Base-by-base conservation (phyloP, 1,140 invertebrate genomes). In the Aphelinus certus region DNA sequence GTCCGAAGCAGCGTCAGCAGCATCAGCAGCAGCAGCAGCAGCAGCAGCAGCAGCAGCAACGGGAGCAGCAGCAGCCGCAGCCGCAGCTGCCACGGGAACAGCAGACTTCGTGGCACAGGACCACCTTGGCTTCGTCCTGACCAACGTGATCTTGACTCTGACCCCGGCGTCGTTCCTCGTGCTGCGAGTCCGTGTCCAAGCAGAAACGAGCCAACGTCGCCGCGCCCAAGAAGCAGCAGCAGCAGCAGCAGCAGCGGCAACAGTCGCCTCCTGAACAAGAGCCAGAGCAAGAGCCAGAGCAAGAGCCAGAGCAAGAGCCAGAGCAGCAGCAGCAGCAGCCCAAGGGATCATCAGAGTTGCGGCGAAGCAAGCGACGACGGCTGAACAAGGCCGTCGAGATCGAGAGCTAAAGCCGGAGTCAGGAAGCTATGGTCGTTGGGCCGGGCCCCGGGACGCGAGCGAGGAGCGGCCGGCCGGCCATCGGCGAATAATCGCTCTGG, bases 61-160 rank as follows among this genome's bases (percentile, higher is more conserved):
- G 26, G 26, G 26, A 26, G 26, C 26, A 26, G 26, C 26, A 26
- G 26, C 26, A 26, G 26, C 26, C 26, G 26, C 26, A 26, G 26
- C 26, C 26, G 26, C 26, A 76, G 53, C 75, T 75, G 60, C 69
- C 76, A 56, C 68, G 61, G 45, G 56, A 71, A 10, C 65, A 64
- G 42, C 77, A 80, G 3, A 80, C 82, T 49, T 70, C 80, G n/a
- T 84, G 85, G 60, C 87, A 85, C 85, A 85, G 87, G 73, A 83
- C 83, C 73, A 86, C 86, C 7, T 87, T 85, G n/a, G 75, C 87
- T 43, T 83, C 85, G 55, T 87, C 86, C 64, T 87, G 86, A 87
- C 85, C 81, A 78, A 63, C 71, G 76, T 81, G 79, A 79, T 77
- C 78, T 63, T 71, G 79, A 78, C 76, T 79, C 73, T 78, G 75